phyloP scores from a whole-genome alignment of 35 echinoderm and acorn worm species.

The Anneissia japonica region DNA sequence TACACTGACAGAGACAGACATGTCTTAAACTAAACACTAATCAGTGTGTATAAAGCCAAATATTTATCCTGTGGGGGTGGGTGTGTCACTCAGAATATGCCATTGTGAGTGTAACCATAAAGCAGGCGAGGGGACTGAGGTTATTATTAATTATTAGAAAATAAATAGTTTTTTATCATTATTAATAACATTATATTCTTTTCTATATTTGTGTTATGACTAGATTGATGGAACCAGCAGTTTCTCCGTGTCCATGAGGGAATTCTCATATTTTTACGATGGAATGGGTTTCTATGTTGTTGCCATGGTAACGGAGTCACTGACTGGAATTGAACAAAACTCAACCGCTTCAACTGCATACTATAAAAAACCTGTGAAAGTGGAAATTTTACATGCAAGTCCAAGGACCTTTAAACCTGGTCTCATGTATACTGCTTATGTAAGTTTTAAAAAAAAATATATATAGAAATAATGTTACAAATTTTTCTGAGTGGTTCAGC shows the following conservation, averaged over 20 bases:
- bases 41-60: too few relatives aligned
- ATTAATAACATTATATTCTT: background rate
- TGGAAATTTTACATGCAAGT: conserved; percentile 34
- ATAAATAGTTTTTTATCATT: background rate
- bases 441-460: too few relatives aligned
- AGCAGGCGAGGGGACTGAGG: background rate
- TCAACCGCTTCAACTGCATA: conserved; percentile 3
- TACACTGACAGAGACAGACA: too few relatives aligned
- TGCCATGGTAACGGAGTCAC: conserved; percentile 55
- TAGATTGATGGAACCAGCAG: background rate
- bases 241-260: background rate
- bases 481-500: too few relatives aligned
- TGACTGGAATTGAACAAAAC: conserved; percentile 60
- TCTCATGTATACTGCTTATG: conserved; percentile 59
- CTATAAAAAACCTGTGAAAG: conserved; percentile 46
- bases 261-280: background rate
- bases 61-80: too few relatives aligned
- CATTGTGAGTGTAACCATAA: conserved; percentile 8
- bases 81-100: too few relatives aligned
- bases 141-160: background rate
- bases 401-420: conserved; percentile 63
- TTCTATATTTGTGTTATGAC: background rate
- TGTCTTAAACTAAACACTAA: too few relatives aligned
- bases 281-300: background rate
- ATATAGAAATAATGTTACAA: too few relatives aligned